Evolutionary conservation across 2,797 vertebrate genomes (phyloP).

Genomic region (Clarias fuscus): DNA sequence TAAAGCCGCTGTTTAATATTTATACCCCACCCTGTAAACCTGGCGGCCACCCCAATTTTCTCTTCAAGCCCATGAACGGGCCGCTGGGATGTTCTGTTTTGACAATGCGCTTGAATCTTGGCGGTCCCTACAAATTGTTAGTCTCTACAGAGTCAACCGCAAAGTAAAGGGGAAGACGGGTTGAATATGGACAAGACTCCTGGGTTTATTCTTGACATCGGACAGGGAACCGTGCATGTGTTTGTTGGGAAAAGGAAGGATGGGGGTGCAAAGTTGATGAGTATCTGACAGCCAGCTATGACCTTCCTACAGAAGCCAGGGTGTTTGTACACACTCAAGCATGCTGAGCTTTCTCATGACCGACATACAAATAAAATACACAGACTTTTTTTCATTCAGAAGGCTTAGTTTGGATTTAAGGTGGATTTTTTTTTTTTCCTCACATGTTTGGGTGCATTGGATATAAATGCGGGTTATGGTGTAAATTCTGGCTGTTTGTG

Average conservation of each 20-base stretch:
- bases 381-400: conserved; percentile 40
- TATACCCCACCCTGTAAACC: conserved; percentile 57
- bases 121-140: conserved; percentile 62
- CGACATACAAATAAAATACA: conserved; percentile 22
- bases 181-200: conserved; percentile 56
- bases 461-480: neutral
- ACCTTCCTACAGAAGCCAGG: conserved; percentile 35
- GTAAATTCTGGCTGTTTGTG: conserved; percentile 31
- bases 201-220: conserved; percentile 66
- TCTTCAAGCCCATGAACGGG: conserved; percentile 58
- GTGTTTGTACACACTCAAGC: conserved; percentile 47
- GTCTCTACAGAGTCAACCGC: conserved; percentile 59
- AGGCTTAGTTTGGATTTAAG: conserved; percentile 37
- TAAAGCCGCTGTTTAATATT: conserved; percentile 68
- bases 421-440: conserved; percentile 32
- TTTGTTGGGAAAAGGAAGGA: neutral
- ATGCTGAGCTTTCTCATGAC: conserved; percentile 41
- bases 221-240: conserved; percentile 53
- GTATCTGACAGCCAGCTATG: conserved; percentile 48
- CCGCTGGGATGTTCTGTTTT: conserved; percentile 69
- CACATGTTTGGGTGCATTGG: conserved; percentile 15
- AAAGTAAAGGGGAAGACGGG: conserved; percentile 40
- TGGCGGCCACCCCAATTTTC: conserved; percentile 46
- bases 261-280: conserved; percentile 38
- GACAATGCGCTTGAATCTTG: conserved; percentile 51